A percentile compares a stretch with the other conserved stretches of the same genome.
Conservation (phyloP, 2,888 invertebrate species). For the Diogma glabrata region DNA sequence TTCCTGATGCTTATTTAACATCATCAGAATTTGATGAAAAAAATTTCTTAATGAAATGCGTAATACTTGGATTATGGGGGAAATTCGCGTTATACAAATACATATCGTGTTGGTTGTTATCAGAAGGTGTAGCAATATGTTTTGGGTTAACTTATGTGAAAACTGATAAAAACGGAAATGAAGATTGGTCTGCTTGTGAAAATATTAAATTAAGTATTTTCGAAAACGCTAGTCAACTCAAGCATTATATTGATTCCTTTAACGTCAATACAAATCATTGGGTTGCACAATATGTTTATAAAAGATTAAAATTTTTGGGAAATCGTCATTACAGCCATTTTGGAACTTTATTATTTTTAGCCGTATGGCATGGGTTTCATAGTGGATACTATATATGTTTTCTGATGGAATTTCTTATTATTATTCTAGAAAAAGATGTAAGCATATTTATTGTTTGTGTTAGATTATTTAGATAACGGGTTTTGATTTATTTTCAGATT, state of each 20-base stretch:
- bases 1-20: constrained; percentile 64
- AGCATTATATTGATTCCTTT: constrained; percentile 81
- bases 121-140: constrained; percentile 62
- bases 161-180: constrained; percentile 51
- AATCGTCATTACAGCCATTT: constrained; percentile 72
- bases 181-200: constrained; percentile 83
- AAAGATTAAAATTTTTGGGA: constrained; percentile 81
- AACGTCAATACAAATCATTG: constrained; percentile 94
- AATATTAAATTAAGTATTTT: constrained; percentile 76
- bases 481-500: too few relatives aligned
- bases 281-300: constrained; percentile 89
- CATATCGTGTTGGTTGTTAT: constrained; percentile 84
- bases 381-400: constrained; percentile 91
- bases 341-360: constrained; percentile 72
- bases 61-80: constrained; percentile 72
- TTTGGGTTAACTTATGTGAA: constrained; percentile 53
- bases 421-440: constrained; percentile 76
- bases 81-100: constrained; percentile 82
- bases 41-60: constrained; percentile 46
- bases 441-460: too few relatives aligned
- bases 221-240: constrained; percentile 74
- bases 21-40: constrained; percentile 46
- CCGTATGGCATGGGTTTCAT: constrained; percentile 93
- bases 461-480: background rate
- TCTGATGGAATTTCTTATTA: constrained; percentile 79